These are phyloP conservation scores for Thaleichthys pacificus DNA, from an alignment of 2,797 vertebrate species.

Conservation along the genomic window DNA sequence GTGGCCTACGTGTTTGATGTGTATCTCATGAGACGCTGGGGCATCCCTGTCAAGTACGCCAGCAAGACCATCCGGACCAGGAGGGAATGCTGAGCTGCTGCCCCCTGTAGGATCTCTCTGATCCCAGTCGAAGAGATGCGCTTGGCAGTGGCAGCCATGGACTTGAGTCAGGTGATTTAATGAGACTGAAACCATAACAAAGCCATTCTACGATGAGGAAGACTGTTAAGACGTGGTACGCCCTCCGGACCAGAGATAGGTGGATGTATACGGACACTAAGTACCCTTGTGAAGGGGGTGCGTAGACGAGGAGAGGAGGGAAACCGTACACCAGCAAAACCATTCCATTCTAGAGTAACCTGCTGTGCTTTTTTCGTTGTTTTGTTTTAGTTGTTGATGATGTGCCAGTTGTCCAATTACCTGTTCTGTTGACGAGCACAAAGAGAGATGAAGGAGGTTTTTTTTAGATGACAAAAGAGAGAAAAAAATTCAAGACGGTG, in stretches of 20 bases:
- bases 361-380: slow-evolving; percentile 57
- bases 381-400: slow-evolving; percentile 56
- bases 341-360: slow-evolving; percentile 56
- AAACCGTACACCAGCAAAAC: slow-evolving; percentile 73
- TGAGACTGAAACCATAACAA: slow-evolving; percentile 51
- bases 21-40: slow-evolving; percentile 88
- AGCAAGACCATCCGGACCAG: slow-evolving; percentile 88
- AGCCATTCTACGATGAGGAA: slow-evolving; percentile 66
- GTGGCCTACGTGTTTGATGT: slow-evolving; percentile 86
- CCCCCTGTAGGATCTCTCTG: slow-evolving; percentile 58
- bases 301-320: slow-evolving; percentile 45
- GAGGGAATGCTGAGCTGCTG: slow-evolving; percentile 82
- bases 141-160: slow-evolving; percentile 47
- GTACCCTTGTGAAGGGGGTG: slow-evolving; percentile 29
- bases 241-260: slow-evolving; percentile 32
- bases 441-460: slow-evolving; percentile 55
- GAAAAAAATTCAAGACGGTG: slow-evolving; percentile 60
- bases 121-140: slow-evolving; percentile 30
- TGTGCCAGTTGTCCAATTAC: slow-evolving; percentile 67
- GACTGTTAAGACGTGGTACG: slow-evolving; percentile 59
- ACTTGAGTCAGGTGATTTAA: slow-evolving; percentile 47
- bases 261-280: slow-evolving; percentile 52
- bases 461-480: slow-evolving; percentile 54
- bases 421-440: slow-evolving; percentile 63
- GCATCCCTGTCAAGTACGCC: slow-evolving; percentile 84